Base-by-base conservation (phyloP, 1,140 invertebrate species). In the Zaprionus taronus region DNA sequence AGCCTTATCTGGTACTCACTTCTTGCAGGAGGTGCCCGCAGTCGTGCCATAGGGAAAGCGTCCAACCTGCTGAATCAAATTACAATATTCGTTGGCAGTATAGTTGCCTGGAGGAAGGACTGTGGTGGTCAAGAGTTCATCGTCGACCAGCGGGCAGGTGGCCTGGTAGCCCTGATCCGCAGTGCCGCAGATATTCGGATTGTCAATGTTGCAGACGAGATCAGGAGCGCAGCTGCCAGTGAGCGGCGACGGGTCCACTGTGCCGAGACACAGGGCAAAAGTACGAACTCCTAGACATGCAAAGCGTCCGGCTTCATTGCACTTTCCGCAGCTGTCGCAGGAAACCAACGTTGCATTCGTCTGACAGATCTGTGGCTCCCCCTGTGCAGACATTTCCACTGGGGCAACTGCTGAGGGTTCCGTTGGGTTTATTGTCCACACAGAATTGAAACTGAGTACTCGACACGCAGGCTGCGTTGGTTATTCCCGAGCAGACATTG, bases 1-100 rank as follows among this genome's bases (percentile, higher is more conserved):
- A 0, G 1, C 11, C 2, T 14, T 3, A 7, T 12, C 9, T 3
- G 1, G 0, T 9, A 67, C 75, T 81, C 15, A 85, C 82, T 81
- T 79, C 31, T 15, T 68, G 67, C 82, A 85, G 2, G 75, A 79
- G 28, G 66, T 85, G 7, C 49, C n/a, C 4, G 44, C 24, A 14
- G 14, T 3, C 0, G 17, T 28, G 17, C 82, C 82, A 22, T 81
- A 79, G n/a, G 82, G 82, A 81, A 72, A 85, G 24, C 68, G 57
- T 47, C 82, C 82, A 0, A 20, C 7, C 47, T 57, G 6, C n/a
- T 66, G 34, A 0, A 79, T 3, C 0, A n/a, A 4, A 15, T 49
- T 34, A 12, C 82, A 85, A 28, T 67, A 81, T 12, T 47, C 70
- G 17, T 26, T 66, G 49, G 82, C 51, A 24, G 61, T 68, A 2